phyloP scores from a whole-genome alignment of 1,140 invertebrate genomes.

The Pseudomyrmex cubaensis region DNA sequence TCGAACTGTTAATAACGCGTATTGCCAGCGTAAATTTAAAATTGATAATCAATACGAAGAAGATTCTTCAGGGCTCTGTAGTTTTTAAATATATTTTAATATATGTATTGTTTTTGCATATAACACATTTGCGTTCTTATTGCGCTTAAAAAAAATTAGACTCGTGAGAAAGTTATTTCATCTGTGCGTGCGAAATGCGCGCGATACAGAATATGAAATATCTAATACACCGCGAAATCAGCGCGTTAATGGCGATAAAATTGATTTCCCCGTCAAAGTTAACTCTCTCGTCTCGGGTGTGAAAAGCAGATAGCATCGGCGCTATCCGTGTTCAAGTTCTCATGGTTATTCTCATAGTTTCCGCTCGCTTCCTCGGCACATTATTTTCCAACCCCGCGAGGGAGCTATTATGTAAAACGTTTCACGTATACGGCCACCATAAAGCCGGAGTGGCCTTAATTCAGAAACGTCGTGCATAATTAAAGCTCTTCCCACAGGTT shows the following conservation, averaged over 20 bases:
- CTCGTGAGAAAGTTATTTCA: not conserved
- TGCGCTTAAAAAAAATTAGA: no score
- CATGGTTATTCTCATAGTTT: constrained; percentile 57
- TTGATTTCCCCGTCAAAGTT: not conserved
- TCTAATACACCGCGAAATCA: not conserved
- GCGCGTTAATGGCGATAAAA: constrained; percentile 42
- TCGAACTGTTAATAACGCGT: no score
- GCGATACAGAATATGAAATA: not conserved
- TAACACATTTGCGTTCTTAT: no score
- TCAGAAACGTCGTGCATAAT: constrained; percentile 60
- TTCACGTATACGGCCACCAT: constrained; percentile 58
- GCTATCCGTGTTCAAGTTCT: not conserved
- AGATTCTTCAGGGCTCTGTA: no score
- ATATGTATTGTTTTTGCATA: no score
- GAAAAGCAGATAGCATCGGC: constrained; percentile 23
- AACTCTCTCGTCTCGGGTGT: constrained; percentile 27
- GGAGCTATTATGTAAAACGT: constrained; percentile 67
- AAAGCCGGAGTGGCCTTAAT: constrained; percentile 67
- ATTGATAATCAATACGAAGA: no score
- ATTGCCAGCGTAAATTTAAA: no score
- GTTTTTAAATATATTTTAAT: no score
- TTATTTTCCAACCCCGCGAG: constrained; percentile 61
- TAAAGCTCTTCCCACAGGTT: constrained; percentile 59
- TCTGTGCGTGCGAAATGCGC: not conserved
- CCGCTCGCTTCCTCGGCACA: constrained; percentile 39